Conservation (phyloP, 2,113 vertebrate genomes). For the Strix aluco region DNA sequence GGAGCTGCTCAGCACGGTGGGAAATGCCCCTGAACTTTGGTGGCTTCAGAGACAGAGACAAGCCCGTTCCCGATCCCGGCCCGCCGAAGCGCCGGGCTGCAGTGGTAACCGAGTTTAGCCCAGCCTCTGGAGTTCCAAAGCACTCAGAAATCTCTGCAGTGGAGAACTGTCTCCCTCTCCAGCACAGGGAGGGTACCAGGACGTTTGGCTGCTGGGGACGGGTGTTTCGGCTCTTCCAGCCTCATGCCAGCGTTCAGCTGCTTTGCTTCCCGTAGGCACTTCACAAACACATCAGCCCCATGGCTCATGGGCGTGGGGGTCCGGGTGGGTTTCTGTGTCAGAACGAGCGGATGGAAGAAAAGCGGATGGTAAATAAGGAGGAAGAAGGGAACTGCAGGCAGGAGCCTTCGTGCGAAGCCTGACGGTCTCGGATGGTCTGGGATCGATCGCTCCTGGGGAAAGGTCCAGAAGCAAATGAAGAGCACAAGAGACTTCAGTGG, state of each 20-base stretch:
- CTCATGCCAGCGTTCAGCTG: neutral
- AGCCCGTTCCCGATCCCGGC: fast-evolving
- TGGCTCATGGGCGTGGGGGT: fast-evolving
- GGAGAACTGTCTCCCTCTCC: neutral
- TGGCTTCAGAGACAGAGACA: neutral
- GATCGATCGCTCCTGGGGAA: neutral
- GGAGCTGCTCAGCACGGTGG: neutral
- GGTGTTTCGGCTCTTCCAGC: neutral
- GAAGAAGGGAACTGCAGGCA: neutral
- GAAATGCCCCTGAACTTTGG: neutral
- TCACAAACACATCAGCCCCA: neutral
- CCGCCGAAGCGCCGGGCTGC: neutral
- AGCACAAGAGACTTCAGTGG: neutral
- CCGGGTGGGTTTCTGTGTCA: neutral
- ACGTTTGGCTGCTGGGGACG: neutral
- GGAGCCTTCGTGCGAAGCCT: neutral
- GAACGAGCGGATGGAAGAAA: neutral
- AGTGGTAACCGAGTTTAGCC: neutral
- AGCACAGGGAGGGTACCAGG: neutral
- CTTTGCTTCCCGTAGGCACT: slow-evolving; percentile 64
- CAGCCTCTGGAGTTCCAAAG: neutral
- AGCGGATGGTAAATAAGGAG: neutral
- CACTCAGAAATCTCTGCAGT: neutral
- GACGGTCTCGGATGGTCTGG: fast-evolving
- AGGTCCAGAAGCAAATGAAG: neutral